Base-by-base conservation (phyloP, 2,888 invertebrate species). In the Pristionchus entomophagus region DNA sequence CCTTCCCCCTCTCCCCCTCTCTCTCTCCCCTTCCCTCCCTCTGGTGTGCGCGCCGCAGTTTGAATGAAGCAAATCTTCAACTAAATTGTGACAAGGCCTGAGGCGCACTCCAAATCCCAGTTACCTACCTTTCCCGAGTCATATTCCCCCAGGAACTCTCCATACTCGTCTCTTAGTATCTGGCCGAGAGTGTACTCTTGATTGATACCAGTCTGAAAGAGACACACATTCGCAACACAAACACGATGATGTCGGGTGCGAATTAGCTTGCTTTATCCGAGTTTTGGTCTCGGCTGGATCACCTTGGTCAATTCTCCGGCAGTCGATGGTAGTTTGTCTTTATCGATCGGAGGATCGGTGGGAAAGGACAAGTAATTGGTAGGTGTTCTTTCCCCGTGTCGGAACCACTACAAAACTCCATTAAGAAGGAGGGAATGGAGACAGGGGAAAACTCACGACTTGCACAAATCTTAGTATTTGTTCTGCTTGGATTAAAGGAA, bases 301-400 rank as follows among this genome's bases (percentile, higher is more conserved):
- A 85, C 85, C 85, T 32, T 73, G 1, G 85, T 85, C n/a, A 85
- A n/a, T 41, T 85, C 85, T 38, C 85, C 85, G 17, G 3, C 19
- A 12, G 12, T 26, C 19, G 85, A 77, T 22, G 85, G 85, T 53
- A 56, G 29, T 29, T 59, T 51, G 12, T 51, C 77, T 0, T 19
- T 41, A 56, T 45, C 65, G 45, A 56, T n/a, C 29, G 77, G 85
- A 0, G 85, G 85, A 45, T 85, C 85, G 14, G 51, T 77, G 29
- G 85, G 85, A 56, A 85, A 85, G 22, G 53, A n/a, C 26, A 77
- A 22, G 49, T 53, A 85, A 29, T 73, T 85, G 38, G 85, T 85
- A 1, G 85, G 85, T 10, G 85, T 77, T 53, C 85, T 59, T 56
- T 85, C 85, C 14, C 85, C 85, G 41, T 85, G 85, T 53, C 85